Base-by-base conservation (phyloP, 1,140 invertebrate species). In the Diabrotica undecimpunctata region DNA sequence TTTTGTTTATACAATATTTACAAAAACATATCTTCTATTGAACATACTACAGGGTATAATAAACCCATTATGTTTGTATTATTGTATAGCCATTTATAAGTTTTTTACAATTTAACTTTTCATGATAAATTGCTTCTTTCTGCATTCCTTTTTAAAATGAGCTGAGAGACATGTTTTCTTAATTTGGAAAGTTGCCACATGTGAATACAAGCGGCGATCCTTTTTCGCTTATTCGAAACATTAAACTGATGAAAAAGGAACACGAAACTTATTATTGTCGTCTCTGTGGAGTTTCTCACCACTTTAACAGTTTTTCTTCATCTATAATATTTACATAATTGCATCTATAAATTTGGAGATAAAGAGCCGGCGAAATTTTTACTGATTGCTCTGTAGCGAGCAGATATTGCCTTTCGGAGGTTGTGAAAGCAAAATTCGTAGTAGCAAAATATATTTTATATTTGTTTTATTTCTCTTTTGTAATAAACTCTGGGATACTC, bases 151-250 rank as follows among this genome's bases (percentile, higher is more conserved):
- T 25, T 25, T 25, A 59, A 59, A 59, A 36, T 59, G 12, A 59
- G 37, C 38, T 59, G 36, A 46, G 39, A 46, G 13, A 38, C 13
- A 37, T 61, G 10, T 53, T 46, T 37, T 61, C 60, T 36, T 53
- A 53, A 35, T 61, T 61, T 61, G 41, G 60, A 53, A 53, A 53
- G 39, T 51, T 61, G 60, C 60, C 50, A 50, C 60, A 61, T 61
- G 60, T 50, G 50, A 10, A 36, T 25, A 25, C 25, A 25, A 50
- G 14, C n/a, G 25, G 13, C 39, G 12, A 54, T 10, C 25, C 37
- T 61, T 61, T 61, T 54, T 52, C 41, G 57, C 12, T 35, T 13
- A n/a, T 61, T 61, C 41, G 11, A 13, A n/a, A 61, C 50, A 10
- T 51, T 14, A 51, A 13, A 36, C 41, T 53, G 41, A 61, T 25